Conservation (phyloP, 2,888 invertebrate genomes). For the Anticlea derivata region DNA sequence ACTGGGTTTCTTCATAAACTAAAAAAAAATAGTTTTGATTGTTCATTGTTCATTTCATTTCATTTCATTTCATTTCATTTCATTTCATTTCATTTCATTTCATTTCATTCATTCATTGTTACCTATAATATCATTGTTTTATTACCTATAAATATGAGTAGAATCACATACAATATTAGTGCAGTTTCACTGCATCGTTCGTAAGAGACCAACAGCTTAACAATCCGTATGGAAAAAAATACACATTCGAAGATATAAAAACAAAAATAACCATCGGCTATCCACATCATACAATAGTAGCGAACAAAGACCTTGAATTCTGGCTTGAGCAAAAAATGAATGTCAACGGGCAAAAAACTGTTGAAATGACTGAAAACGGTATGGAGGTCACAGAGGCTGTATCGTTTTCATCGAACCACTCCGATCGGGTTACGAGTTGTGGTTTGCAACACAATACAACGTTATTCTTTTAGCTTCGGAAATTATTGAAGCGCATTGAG, state of each 20-base stretch:
- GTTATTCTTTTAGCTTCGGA: background rate
- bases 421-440: constrained; percentile 48
- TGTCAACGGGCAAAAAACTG: constrained; percentile 54
- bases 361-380: constrained; percentile 47
- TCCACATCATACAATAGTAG: background rate
- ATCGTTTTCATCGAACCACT: constrained; percentile 49
- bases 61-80: too few relatives aligned
- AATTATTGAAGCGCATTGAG: background rate
- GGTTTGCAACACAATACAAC: constrained; percentile 40
- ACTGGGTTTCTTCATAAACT: too few relatives aligned
- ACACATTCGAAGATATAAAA: background rate
- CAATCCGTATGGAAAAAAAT: too few relatives aligned
- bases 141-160: too few relatives aligned
- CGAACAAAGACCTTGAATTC: constrained; percentile 21
- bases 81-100: too few relatives aligned
- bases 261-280: background rate
- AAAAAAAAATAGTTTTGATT: too few relatives aligned
- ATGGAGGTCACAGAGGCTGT: constrained; percentile 35
- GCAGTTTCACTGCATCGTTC: too few relatives aligned
- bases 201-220: too few relatives aligned
- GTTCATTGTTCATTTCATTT: too few relatives aligned
- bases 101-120: too few relatives aligned
- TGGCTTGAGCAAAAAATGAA: constrained; percentile 11
- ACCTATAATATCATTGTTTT: too few relatives aligned
- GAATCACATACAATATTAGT: too few relatives aligned